phyloP scores from a whole-genome alignment of 1,140 invertebrate genomes.

The Brachionus paranguensis region DNA sequence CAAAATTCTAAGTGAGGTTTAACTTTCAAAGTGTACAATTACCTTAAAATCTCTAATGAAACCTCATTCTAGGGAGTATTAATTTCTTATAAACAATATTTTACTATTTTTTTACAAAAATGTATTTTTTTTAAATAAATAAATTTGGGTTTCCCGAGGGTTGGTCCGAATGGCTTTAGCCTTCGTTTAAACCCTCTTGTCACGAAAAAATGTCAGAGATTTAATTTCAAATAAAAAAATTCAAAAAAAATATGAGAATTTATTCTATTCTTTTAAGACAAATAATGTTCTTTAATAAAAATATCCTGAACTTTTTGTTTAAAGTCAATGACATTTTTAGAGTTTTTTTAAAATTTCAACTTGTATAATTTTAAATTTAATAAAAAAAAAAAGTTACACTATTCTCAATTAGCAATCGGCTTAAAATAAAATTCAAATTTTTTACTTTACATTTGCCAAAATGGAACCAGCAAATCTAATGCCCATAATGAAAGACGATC shows the following conservation, averaged over 20 bases:
- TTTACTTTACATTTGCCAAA: neutral
- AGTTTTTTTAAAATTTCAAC: neutral
- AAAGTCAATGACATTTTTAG: neutral
- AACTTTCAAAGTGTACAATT: too few relatives aligned
- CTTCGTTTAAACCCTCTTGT: too few relatives aligned
- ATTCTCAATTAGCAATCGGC: neutral
- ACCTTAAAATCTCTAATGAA: too few relatives aligned
- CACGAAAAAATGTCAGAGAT: too few relatives aligned
- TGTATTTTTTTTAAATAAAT: too few relatives aligned
- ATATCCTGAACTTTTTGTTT: neutral
- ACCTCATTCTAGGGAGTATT: too few relatives aligned
- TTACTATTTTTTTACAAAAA: too few relatives aligned
- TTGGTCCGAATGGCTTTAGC: too few relatives aligned
- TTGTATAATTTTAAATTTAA: neutral
- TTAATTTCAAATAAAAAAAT: too few relatives aligned
- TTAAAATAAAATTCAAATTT: neutral
- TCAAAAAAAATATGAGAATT: too few relatives aligned
- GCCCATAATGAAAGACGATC: constrained; percentile 17
- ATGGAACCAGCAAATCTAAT: constrained; percentile 1
- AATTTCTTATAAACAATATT: too few relatives aligned
- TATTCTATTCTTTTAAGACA: neutral
- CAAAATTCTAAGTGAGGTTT: neutral
- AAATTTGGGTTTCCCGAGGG: too few relatives aligned
- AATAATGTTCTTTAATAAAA: neutral
- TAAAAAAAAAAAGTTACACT: neutral